Conservation (phyloP, 1,140 invertebrate species). For the Nautilus pompilius region DNA sequence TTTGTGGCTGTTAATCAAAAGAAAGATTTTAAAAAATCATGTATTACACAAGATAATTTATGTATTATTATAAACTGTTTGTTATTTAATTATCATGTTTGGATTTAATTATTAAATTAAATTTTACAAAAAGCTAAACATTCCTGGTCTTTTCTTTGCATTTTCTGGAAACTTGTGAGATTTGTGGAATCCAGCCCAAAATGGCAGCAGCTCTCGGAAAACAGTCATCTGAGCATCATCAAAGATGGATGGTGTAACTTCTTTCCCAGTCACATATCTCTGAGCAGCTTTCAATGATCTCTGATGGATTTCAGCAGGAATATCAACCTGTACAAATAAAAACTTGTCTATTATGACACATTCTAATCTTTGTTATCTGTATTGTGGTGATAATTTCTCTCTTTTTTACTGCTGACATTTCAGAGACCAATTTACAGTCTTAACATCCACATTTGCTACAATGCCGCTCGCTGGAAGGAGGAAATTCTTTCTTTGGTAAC, state of each 20-base stretch:
- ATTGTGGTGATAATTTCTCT: too few species aligned
- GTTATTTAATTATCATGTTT: background rate
- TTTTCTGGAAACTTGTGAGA: conserved; percentile 31
- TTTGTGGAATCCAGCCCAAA: conserved; percentile 51
- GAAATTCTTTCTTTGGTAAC: too few species aligned
- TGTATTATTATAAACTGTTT: background rate
- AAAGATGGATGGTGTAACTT: conserved; percentile 45
- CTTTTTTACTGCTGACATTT: too few species aligned
- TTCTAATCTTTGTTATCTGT: background rate
- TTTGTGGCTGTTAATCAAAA: conserved; percentile 39
- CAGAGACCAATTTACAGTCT: too few species aligned
- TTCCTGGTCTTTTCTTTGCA: conserved; percentile 40
- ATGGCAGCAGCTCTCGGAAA: conserved; percentile 53
- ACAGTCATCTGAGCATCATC: conserved; percentile 51
- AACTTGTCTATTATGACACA: background rate
- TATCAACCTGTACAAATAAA: conserved; percentile 41
- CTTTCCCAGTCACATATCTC: conserved; percentile 46
- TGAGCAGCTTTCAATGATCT: conserved; percentile 42
- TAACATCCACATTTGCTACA: too few species aligned
- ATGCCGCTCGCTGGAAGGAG: too few species aligned
- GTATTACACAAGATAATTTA: background rate
- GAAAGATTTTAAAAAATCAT: conserved; percentile 1
- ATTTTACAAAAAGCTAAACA: conserved; percentile 20
- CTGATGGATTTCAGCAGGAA: conserved; percentile 39
- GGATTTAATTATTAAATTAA: background rate